Percentiles rank a stretch among this genome's conserved stretches.
Conservation (phyloP, 1,140 invertebrate species). For the Pteromalus puparum region DNA sequence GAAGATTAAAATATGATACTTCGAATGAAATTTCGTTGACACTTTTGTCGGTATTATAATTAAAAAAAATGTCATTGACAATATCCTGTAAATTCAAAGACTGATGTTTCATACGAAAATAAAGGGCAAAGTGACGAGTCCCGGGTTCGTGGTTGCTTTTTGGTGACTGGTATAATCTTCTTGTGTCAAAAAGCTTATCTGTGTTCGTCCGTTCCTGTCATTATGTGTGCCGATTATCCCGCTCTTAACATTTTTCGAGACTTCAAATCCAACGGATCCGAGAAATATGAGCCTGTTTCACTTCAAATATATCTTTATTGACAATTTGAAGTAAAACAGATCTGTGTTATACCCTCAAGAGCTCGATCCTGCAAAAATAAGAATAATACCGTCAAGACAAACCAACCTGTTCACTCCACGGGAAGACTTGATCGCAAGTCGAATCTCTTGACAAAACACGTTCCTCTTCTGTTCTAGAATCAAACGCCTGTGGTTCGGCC, state of each 20-base stretch:
- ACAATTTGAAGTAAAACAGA: conserved; percentile 25
- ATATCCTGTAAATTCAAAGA: background rate
- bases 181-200: conserved; percentile 45
- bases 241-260: conserved; percentile 21
- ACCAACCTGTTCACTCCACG: background rate
- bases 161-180: conserved; percentile 43
- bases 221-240: conserved; percentile 27
- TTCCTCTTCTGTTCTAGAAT: conserved; percentile 40
- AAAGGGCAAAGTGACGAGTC: conserved; percentile 15
- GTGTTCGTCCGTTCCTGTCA: conserved; percentile 44
- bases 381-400: background rate
- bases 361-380: background rate
- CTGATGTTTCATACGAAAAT: background rate
- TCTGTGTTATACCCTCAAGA: background rate
- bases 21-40: too few species aligned
- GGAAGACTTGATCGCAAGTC: background rate
- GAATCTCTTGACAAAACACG: conserved; percentile 18
- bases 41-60: background rate
- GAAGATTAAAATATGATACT: too few species aligned
- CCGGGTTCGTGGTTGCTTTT: conserved; percentile 34
- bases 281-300: background rate
- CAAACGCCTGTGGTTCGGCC: conserved; percentile 5
- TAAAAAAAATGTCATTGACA: background rate
- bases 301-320: background rate
- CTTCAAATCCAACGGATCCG: background rate